Evolutionary conservation across 2,113 vertebrate species (phyloP), one percentile per base, ranked within the genome.

Genomic region (Numida meleagris): DNA sequence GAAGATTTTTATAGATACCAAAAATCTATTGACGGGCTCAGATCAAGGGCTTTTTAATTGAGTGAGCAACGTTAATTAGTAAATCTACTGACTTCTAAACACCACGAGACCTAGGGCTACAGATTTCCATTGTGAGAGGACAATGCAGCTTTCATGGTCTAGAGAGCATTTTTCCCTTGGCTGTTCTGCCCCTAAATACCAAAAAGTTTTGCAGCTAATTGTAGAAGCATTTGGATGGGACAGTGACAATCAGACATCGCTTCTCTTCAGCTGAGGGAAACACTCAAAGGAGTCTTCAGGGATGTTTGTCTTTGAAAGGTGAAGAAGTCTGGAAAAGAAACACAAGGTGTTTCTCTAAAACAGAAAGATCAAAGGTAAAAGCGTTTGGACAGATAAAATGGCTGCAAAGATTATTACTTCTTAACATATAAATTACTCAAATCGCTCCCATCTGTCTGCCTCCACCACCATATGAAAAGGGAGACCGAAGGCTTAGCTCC

Each of bases 341-440:
- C 40, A 79, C n/a, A 51, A 88, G 61, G 90, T 90, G 80, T 94
- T 95, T 67, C 76, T 90, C 68, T 48, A 94, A 97, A 95, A 88
- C 72, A 93, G 88, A 89, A 95, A 96, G 93, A 95, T 94, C 88
- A 91, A 97, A 95, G 95, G 90, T 72, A 93, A 94, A 95, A 96
- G 86, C 36, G 68, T 92, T 93, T 82, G 73, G 62, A 88, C 78
- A 46, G 85, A 88, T 89, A 90, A 96, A 95, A 89, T 86, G 24
- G 66, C 68, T 91, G 70, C 48, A 73, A 95, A 93, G 85, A 93
- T 94, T 97, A 95, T 86, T 94, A 90, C 82, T 93, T 90, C 80
- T 93, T 94, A 94, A 92, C 89, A 93, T 93, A 95, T 66, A 95
- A 94, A 93, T 96, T 94, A 89, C 92, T 94, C 65, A 94, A 76